Percentiles rank a stretch among this genome's conserved stretches.
phyloP scores from a whole-genome alignment of 2,797 vertebrate species.

The Coracias cyanogaster region DNA sequence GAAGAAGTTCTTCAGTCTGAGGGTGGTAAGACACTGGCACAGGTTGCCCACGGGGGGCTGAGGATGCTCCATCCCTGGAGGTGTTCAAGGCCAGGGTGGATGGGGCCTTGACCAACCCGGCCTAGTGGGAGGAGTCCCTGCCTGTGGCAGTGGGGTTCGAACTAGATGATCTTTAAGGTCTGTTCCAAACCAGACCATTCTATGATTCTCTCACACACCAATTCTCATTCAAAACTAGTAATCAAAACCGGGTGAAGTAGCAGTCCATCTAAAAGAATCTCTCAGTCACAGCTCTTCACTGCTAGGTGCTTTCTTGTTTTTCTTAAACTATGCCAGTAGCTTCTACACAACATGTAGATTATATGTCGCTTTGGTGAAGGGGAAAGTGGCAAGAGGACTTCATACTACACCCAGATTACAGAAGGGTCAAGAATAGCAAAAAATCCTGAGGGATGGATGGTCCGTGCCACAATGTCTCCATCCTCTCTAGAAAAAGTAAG shows the following conservation, averaged over 20 bases:
- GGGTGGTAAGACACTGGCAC: too few species aligned
- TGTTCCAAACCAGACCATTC: too few species aligned
- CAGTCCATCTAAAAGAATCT: background rate
- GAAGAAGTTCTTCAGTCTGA: too few species aligned
- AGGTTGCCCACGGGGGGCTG: too few species aligned
- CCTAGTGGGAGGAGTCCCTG: too few species aligned
- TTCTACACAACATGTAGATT: background rate
- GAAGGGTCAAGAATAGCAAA: background rate
- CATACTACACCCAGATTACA: background rate
- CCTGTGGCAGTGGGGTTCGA: too few species aligned
- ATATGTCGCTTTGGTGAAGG: background rate
- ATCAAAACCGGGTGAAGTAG: slow-evolving; percentile 14
- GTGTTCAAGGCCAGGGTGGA: too few species aligned
- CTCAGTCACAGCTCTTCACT: background rate
- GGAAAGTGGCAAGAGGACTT: background rate
- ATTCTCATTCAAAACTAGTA: slow-evolving; percentile 2
- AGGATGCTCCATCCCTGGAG: too few species aligned
- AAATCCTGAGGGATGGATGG: background rate
- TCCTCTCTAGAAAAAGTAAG: background rate
- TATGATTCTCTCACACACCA: background rate
- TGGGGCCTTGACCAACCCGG: too few species aligned
- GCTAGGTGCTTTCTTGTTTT: background rate
- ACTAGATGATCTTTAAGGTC: too few species aligned
- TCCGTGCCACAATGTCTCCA: background rate
- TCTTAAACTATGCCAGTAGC: background rate